phyloP scores from a whole-genome alignment of 2,113 vertebrate species.

The Platysternon megacephalum region DNA sequence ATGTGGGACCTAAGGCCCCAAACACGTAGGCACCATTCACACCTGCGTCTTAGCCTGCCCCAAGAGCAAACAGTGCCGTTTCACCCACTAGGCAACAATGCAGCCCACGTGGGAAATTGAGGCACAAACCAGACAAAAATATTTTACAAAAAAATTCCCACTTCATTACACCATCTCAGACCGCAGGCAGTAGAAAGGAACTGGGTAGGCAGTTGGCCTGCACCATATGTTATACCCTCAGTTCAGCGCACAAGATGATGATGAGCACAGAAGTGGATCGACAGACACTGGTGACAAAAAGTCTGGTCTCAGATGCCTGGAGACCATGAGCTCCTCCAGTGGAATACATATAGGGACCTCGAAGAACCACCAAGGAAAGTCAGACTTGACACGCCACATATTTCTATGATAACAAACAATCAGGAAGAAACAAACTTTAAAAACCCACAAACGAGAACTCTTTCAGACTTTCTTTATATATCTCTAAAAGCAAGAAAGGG shows the following conservation, averaged over 20 bases:
- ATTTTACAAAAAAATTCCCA: neutral
- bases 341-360: neutral
- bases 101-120: neutral
- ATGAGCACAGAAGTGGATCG: neutral
- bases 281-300: neutral
- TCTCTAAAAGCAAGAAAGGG: neutral
- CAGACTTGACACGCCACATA: neutral
- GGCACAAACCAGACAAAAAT: neutral
- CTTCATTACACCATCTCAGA: neutral
- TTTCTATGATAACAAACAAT: neutral
- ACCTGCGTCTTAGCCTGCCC: too few relatives aligned
- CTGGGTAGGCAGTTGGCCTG: neutral
- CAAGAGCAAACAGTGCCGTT: too few relatives aligned
- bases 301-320: neutral
- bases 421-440: too few relatives aligned
- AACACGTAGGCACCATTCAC: too few relatives aligned
- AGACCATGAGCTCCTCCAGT: neutral
- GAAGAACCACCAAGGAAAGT: neutral
- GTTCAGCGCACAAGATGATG: neutral
- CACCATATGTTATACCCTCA: neutral
- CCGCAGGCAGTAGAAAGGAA: neutral
- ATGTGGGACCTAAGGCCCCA: too few relatives aligned
- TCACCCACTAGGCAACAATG: too few relatives aligned
- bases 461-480: neutral
- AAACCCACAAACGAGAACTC: too few relatives aligned